Evolutionary conservation across 1,140 invertebrate genomes (phyloP), one percentile per base, ranked within the genome.

Genomic region (Branchinecta lynchi): DNA sequence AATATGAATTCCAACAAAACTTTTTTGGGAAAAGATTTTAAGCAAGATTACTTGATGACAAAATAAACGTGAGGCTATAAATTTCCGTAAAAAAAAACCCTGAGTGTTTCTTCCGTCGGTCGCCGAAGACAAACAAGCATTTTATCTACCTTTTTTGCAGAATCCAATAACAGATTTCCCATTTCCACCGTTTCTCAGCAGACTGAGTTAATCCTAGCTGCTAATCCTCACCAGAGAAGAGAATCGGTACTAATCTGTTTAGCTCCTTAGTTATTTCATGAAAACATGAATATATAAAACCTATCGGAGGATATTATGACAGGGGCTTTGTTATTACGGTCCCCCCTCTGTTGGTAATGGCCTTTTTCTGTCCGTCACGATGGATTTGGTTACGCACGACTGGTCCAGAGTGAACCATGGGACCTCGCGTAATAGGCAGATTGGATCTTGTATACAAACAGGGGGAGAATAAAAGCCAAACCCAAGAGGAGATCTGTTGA

Each of bases 391-490:
- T 60, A 60, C 51, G 51, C 51, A 60, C 17, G 51, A 60, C 51
- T 60, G 51, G 51, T 12, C 17, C 51, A 60, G 12, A 20, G 12
- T 20, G 51, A 60, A 60, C 51, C 17, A 20, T 60, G 51, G 51
- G 51, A 60, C 51, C 51, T 60, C 12, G 51, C 17, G 17, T 15
- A 32, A 15, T 15, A 20, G 51, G 51, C 51, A 60, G 51, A 60
- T 60, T 60, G 51, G 12, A 60, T 60, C 51, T 60, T 60, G 51
- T 60, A 60, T 60, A 60, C 51, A 60, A 60, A 60, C 51, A 60
- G 51, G 51, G 51, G 51, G 51, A 15, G 51, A 20, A 20, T 60
- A 15, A 60, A 60, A 60, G 51, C 51, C 17, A 60, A 60, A 60
- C 17, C 17, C 17, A 60, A 20, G 32, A 32, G 12, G 51, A 60